phyloP scores from a whole-genome alignment of 2,888 invertebrate species.

The Microchrysa polita region DNA sequence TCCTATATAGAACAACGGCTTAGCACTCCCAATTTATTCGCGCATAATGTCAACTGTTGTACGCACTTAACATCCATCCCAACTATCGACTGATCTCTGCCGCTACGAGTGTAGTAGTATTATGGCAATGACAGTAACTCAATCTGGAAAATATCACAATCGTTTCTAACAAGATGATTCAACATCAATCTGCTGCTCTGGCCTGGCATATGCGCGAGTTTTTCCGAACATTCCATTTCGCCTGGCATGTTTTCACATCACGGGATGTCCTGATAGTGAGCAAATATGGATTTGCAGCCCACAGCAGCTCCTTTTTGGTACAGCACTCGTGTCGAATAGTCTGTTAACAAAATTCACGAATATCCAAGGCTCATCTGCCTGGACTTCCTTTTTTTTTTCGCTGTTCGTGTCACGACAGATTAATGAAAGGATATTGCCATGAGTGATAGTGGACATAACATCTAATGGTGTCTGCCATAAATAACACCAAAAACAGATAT shows the following conservation, averaged over 20 bases:
- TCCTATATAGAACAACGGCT: no score
- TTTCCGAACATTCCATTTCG: background rate
- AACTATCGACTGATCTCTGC: background rate
- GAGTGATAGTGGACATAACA: conserved; percentile 35
- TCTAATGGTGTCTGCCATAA: conserved; percentile 33
- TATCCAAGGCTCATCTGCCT: no score
- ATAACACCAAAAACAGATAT: no score
- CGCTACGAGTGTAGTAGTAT: no score
- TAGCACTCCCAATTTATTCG: conserved; percentile 17
- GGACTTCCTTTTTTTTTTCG: no score
- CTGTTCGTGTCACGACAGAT: conserved; percentile 19
- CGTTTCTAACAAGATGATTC: conserved; percentile 27
- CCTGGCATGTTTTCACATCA: background rate
- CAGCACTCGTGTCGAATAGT: background rate
- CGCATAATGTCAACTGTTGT: background rate
- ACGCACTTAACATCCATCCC: background rate
- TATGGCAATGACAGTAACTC: conserved; percentile 37
- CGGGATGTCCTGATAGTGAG: no score
- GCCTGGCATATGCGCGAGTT: conserved; percentile 27
- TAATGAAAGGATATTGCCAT: conserved; percentile 36
- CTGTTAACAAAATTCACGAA: background rate
- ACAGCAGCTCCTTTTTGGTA: no score
- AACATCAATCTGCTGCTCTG: conserved; percentile 33
- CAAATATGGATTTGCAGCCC: no score
- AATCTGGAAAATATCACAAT: conserved; percentile 38